Evolutionary conservation across 2,113 vertebrate genomes (phyloP), one percentile per base, ranked within the genome.

Genomic region (Ornithorhynchus anatinus): DNA sequence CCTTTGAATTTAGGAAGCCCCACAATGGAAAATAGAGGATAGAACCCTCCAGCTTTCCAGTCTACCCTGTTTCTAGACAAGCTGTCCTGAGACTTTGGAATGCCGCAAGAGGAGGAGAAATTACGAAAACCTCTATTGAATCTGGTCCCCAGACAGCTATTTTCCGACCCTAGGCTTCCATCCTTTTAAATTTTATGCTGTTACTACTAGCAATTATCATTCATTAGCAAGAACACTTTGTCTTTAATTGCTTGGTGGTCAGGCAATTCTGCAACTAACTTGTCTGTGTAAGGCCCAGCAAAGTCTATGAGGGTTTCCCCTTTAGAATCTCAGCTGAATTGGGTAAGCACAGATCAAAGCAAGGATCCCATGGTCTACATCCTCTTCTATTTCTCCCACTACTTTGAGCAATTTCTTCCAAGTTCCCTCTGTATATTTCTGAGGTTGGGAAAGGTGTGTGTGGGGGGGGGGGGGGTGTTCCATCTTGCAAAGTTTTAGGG

Each of bases 1-100:
- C 32, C 81, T 90, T 92, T 88, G 85, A 84, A 87, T 89, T 66
- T 25, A 65, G 65, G 85, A 77, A 84, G 67, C 56, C 80, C 75
- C 80, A 48, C 42, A 45, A 25, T 56, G 15, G 32, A 82, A 86
- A 84, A 35, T 29, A 36, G 75, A 53, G 66, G 76, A 81, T 67
- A 74, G 45, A 14, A 0, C 8, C 25, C 20, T 22, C 38, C 40
- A 22, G 13, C 25, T 63, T 61, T 68, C 40, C 65, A 54, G 22
- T 23, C 25, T 19, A 47, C 63, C 54, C 33, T 64, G 37, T n/a
- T 44, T 25, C n/a, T n/a, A n/a, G n/a, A n/a, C n/a, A n/a, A n/a
- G n/a, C n/a, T n/a, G n/a, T n/a, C n/a, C n/a, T n/a, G n/a, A n/a
- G n/a, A n/a, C n/a, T n/a, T n/a, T n/a, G n/a, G n/a, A n/a, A n/a